Evolutionary conservation across 1,140 invertebrate species (phyloP).

Genomic region (Cecropterus lyciades): DNA sequence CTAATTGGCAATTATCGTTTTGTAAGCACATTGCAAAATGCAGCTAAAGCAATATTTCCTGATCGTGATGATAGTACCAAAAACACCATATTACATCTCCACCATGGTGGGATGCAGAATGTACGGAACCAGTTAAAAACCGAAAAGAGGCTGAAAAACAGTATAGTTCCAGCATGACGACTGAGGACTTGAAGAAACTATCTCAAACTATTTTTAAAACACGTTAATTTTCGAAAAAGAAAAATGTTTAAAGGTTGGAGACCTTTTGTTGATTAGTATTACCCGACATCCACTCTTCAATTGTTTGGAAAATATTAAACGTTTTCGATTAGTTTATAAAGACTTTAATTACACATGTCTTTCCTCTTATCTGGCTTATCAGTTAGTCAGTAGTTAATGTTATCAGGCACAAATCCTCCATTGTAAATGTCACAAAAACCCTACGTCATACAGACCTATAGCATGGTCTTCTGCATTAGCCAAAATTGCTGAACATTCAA

Average conservation of each 20-base stretch:
- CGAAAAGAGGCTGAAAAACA: conserved; percentile 34
- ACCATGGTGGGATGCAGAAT: conserved; percentile 42
- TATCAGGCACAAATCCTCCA: no score
- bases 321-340: conserved; percentile 11
- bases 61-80: background rate
- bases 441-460: no score
- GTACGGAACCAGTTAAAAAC: conserved; percentile 29
- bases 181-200: conserved; percentile 17
- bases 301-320: conserved; percentile 25
- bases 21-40: conserved; percentile 5
- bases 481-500: no score
- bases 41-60: conserved; percentile 1
- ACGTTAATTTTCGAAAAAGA: conserved; percentile 10
- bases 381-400: no score
- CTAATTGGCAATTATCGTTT: background rate
- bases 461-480: no score
- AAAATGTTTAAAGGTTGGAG: conserved; percentile 20
- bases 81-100: conserved; percentile 17
- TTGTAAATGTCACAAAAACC: no score
- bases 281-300: conserved; percentile 7
- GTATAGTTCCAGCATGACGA: conserved; percentile 12
- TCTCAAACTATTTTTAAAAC: background rate
- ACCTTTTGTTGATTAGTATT: conserved; percentile 17
- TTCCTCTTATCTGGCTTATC: background rate
- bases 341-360: background rate